Base-by-base conservation (phyloP, 2,113 vertebrate species). In the Zosterops lateralis region DNA sequence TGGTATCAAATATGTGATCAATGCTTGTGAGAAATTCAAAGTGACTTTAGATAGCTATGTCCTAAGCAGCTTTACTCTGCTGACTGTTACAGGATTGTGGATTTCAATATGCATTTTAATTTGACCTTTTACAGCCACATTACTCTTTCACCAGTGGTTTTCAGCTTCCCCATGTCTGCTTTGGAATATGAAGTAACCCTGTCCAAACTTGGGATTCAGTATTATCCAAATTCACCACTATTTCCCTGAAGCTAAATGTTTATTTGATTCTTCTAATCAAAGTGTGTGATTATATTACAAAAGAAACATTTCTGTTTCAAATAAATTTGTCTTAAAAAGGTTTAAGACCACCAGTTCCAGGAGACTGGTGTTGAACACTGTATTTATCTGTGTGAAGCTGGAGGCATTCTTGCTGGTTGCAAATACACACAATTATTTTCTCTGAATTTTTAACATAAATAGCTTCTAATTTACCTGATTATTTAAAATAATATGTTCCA, bases 1-100 rank as follows among this genome's bases (percentile, higher is more conserved):
- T 93, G 40, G 12, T 89, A 93, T 94, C 86, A 96, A 94, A 93
- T 75, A 67, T 21, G 40, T 78, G 45, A 87, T 93, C 84, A 82
- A 92, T 89, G 80, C 14, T 34, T 75, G 25, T 45, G 65, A 87
- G 73, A 93, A 92, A 79, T 84, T 95, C 86, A 93, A 87, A 95
- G 57, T 92, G 45, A 94, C 84, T 92, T 91, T 84, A 94, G 68
- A 65, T 68, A 78, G 22, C 29, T 87, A 42, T 67, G 73, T 84
- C 70, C 73, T 87, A 78, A 91, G 22, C 31, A 72, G 56, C 70
- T 93, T 84, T 60, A 54, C 38, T 85, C 42, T 79, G 76, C 73
- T 94, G 75, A 82, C 88, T 80, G 12, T 57, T 64, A 72, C 60
- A 73, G 70, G 89, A 47, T 48, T 74, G 29, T 51, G 29, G 57